Conservation (phyloP, 2,797 vertebrate genomes). For the Gymnoscopelus braueri region DNA sequence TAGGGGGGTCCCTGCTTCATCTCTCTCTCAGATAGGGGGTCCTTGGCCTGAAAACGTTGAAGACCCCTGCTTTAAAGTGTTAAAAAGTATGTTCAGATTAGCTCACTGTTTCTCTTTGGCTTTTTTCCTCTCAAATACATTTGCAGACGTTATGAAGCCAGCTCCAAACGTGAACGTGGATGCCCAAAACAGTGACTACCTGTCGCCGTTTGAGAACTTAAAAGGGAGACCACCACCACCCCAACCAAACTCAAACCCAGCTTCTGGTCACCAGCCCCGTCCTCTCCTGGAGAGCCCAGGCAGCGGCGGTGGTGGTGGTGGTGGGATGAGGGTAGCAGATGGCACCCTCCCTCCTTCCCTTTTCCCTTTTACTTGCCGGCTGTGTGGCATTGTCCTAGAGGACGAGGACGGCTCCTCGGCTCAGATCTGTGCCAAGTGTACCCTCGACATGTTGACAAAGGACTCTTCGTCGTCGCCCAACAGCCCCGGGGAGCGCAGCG, state of each 20-base stretch:
- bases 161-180: constrained; percentile 80
- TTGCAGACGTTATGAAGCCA: constrained; percentile 74
- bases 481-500: constrained; percentile 80
- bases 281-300: constrained; percentile 61
- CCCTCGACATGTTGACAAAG: constrained; percentile 87
- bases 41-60: too few relatives aligned
- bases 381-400: constrained; percentile 90
- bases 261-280: constrained; percentile 65
- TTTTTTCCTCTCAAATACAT: constrained; percentile 18
- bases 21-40: too few relatives aligned
- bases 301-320: background rate
- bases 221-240: constrained; percentile 72
- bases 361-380: constrained; percentile 91
- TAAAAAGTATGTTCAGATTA: background rate
- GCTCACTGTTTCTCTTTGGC: background rate
- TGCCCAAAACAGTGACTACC: constrained; percentile 80
- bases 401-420: constrained; percentile 88
- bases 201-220: constrained; percentile 82
- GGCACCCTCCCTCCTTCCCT: constrained; percentile 82
- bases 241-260: constrained; percentile 61
- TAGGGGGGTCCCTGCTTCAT: too few relatives aligned
- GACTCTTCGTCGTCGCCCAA: constrained; percentile 73
- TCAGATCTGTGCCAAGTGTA: constrained; percentile 91
- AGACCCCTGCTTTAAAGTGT: too few relatives aligned
- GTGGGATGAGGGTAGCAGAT: constrained; percentile 55